phyloP scores from a whole-genome alignment of 2,113 vertebrate species.

The Tupaia tana region DNA sequence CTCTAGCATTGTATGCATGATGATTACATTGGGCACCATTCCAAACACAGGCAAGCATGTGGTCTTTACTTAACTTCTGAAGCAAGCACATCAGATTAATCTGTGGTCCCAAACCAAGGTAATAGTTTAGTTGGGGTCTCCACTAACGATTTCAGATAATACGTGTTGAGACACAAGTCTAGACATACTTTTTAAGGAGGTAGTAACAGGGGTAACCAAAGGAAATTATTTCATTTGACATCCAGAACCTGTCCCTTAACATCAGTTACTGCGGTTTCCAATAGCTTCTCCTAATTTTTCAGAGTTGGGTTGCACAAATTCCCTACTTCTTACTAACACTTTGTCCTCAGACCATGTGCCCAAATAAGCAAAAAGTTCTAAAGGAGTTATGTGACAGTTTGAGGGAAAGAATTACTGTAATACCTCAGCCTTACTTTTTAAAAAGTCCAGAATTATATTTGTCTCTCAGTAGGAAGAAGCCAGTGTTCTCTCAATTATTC shows the following conservation, averaged over 20 bases:
- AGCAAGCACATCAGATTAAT: background rate
- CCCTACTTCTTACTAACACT: background rate
- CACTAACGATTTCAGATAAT: background rate
- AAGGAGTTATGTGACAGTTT: background rate
- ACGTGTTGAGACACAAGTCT: background rate
- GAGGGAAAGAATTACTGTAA: background rate
- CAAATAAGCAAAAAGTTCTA: background rate
- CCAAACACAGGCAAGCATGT: background rate
- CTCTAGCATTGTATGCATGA: background rate
- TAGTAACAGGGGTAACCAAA: background rate
- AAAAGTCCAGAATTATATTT: background rate
- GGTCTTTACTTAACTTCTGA: constrained; percentile 21
- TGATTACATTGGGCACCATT: background rate
- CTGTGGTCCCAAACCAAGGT: background rate
- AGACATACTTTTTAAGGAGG: background rate
- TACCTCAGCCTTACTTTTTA: constrained; percentile 4
- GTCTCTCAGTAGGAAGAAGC: background rate
- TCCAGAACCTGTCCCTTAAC: background rate
- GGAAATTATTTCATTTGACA: constrained; percentile 23
- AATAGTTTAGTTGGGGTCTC: background rate
- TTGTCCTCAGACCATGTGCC: background rate
- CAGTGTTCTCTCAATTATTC: background rate
- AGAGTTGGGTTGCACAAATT: background rate
- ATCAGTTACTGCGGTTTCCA: background rate
- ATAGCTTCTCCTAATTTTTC: background rate